Conservation (phyloP, 2,888 invertebrate genomes). For the Dascillus cervinus region DNA sequence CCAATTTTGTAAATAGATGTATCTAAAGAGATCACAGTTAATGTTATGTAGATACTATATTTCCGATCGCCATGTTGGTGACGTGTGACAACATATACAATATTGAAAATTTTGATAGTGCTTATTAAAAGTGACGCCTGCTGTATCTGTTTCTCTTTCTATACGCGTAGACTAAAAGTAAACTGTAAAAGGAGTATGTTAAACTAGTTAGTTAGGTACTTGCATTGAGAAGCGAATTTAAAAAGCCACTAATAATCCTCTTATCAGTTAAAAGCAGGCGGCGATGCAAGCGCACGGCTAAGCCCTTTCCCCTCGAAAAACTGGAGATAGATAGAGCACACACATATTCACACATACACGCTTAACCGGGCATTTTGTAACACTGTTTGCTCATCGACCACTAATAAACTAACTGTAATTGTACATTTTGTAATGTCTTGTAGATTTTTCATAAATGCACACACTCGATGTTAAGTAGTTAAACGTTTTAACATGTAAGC, state of each 20-base stretch:
- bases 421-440: conserved; percentile 38
- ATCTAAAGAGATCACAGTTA: conserved; percentile 20
- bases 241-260: conserved; percentile 20
- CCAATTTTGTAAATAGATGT: conserved; percentile 22
- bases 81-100: conserved; percentile 15
- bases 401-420: no score
- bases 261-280: conserved; percentile 24
- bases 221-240: no score
- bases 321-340: conserved; percentile 2
- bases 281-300: conserved; percentile 15
- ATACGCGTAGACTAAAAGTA: no score
- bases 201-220: no score
- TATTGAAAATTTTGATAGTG: conserved; percentile 15
- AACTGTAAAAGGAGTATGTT: no score
- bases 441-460: conserved; percentile 26
- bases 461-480: conserved; percentile 24
- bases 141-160: no score
- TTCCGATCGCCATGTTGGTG: conserved; percentile 12
- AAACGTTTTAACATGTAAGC: conserved; percentile 15
- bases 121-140: no score
- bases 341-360: not conserved
- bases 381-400: conserved; percentile 30
- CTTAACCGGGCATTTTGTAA: conserved; percentile 11
- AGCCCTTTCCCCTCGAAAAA: conserved; percentile 4
- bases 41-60: conserved; percentile 16